These are phyloP conservation scores for Caenorhabditis sulstoni DNA, from an alignment of 2,888 invertebrate species.

Conservation along the genomic window DNA sequence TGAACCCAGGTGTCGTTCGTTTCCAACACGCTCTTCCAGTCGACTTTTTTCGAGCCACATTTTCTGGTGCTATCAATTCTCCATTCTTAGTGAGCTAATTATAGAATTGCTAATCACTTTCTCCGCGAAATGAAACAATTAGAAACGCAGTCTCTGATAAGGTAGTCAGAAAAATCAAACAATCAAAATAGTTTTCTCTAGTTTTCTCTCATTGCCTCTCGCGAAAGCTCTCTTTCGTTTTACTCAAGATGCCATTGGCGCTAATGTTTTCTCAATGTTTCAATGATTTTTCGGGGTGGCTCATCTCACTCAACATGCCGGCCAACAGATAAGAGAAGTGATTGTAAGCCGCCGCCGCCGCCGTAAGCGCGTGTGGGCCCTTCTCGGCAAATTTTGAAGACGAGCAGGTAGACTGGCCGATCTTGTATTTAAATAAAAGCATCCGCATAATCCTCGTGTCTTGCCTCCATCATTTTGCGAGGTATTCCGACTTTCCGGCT, in stretches of 20 bases:
- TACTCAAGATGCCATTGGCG: not conserved
- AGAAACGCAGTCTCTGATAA: not conserved
- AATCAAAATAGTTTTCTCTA: slow-evolving; percentile 3
- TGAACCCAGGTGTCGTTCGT: no score
- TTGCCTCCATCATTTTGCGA: slow-evolving; percentile 27
- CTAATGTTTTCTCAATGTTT: slow-evolving; percentile 39
- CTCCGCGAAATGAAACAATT: slow-evolving; percentile 26
- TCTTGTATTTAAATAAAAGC: slow-evolving; percentile 51
- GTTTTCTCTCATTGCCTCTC: slow-evolving; percentile 3
- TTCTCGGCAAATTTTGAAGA: slow-evolving; percentile 17
- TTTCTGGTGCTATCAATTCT: no score
- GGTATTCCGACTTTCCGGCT: slow-evolving; percentile 39
- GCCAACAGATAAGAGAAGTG: slow-evolving; percentile 53
- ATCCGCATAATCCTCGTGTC: slow-evolving; percentile 45
- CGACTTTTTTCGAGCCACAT: not conserved
- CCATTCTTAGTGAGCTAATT: slow-evolving; percentile 3
- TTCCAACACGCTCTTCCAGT: no score
- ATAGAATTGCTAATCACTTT: slow-evolving; percentile 19
- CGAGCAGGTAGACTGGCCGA: slow-evolving; percentile 51
- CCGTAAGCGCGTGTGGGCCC: not conserved
- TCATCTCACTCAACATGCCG: slow-evolving; percentile 36
- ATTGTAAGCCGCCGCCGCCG: slow-evolving; percentile 33
- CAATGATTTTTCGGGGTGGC: slow-evolving; percentile 38
- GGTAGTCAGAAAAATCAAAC: not conserved
- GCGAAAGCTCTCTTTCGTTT: not conserved